Evolutionary conservation across 92 coral and sea anemone genomes (phyloP).

Genomic region (Bergia sp.): DNA sequence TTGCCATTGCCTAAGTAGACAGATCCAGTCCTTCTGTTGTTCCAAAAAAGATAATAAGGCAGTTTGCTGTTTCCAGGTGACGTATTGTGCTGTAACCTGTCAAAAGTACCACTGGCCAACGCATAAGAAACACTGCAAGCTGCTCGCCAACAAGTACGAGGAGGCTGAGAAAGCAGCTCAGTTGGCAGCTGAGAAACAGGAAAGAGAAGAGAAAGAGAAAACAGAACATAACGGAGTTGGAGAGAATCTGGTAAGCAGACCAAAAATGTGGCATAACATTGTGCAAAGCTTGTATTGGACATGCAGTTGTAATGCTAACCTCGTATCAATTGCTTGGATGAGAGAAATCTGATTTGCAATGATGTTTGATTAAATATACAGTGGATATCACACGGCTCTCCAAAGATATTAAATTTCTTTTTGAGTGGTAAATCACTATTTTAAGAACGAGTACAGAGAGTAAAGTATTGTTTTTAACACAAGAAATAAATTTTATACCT

Average conservation of each 20-base stretch:
- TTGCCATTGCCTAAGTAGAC: no score
- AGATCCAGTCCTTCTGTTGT: no score
- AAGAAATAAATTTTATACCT: no score
- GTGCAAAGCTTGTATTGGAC: background rate
- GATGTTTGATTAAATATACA: no score
- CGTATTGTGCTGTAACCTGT: constrained; percentile 87
- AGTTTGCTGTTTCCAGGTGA: constrained; percentile 57
- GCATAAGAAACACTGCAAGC: constrained; percentile 89
- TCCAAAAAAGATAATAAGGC: no score
- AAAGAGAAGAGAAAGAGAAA: constrained; percentile 54
- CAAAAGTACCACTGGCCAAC: constrained; percentile 97
- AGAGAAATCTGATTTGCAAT: no score
- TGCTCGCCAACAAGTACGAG: constrained; percentile 67
- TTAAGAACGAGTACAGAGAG: no score
- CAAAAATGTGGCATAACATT: background rate
- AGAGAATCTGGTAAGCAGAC: constrained; percentile 1
- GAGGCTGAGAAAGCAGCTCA: constrained; percentile 37
- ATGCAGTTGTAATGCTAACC: background rate
- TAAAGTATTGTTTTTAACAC: no score
- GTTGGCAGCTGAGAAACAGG: constrained; percentile 63
- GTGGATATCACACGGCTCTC: no score
- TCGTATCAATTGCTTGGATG: no score
- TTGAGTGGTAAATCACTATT: no score
- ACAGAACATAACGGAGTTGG: constrained; percentile 22
- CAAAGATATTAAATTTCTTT: no score